Evolutionary conservation across 2,888 invertebrate genomes (phyloP).

Genomic region (Polyommatus icarus): DNA sequence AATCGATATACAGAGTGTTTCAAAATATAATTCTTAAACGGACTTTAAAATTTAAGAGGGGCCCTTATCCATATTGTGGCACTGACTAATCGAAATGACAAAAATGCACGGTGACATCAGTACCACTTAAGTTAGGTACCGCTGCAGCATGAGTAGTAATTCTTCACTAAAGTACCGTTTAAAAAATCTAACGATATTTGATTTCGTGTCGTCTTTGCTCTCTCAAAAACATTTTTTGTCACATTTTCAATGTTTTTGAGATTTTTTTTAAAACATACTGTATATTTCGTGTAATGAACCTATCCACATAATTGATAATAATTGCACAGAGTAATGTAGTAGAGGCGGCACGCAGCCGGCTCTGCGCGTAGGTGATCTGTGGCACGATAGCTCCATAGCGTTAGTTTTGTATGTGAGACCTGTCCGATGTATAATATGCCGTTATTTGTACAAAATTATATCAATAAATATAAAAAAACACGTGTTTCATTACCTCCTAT

Average conservation of each 20-base stretch:
- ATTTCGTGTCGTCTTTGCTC: neutral
- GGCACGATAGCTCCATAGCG: conserved; percentile 73
- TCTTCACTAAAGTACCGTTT: no score
- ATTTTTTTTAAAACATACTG: neutral
- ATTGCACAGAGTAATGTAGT: neutral
- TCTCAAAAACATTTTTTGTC: no score
- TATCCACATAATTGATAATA: neutral
- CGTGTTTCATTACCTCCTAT: conserved; percentile 38
- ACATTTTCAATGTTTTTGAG: no score
- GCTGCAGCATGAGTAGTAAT: no score
- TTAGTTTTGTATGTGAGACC: conserved; percentile 82
- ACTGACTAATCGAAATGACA: no score
- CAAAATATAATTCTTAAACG: no score
- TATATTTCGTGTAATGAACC: neutral
- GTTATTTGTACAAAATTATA: conserved; percentile 82
- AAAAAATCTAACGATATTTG: no score
- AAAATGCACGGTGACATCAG: no score
- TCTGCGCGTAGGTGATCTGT: conserved; percentile 60
- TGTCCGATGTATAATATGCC: conserved; percentile 80
- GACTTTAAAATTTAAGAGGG: no score
- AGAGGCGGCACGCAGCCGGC: neutral
- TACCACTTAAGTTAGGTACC: no score
- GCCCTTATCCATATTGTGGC: no score
- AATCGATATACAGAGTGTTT: no score
- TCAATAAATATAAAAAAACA: conserved; percentile 70